A percentile compares a stretch with the other conserved stretches of the same genome.
Conservation (phyloP, 2,797 vertebrate genomes). For the Sandelia bainsii region DNA sequence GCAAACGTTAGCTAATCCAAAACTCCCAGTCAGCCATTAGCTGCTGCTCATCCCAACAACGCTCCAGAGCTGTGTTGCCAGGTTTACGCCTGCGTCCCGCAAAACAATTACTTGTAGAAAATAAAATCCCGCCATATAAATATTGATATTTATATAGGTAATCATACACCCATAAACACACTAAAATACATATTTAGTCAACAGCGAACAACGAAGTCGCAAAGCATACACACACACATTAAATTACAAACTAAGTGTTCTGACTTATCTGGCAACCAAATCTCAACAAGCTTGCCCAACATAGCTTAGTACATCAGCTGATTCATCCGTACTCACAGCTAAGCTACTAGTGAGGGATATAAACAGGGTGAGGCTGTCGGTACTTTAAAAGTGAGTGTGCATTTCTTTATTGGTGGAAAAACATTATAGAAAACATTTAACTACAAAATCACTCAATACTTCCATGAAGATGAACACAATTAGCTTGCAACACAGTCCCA, state of each 20-base stretch:
- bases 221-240: no score
- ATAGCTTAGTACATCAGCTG: conserved; percentile 53
- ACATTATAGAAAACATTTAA: conserved; percentile 28
- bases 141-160: no score
- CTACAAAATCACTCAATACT: conserved; percentile 24
- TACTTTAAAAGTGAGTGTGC: conserved; percentile 29
- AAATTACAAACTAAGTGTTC: background rate
- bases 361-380: conserved; percentile 1
- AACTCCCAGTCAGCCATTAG: conserved; percentile 59
- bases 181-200: background rate
- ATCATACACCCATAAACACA: rapidly evolving
- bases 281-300: background rate
- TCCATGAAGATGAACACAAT: conserved; percentile 4
- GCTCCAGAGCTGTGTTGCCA: conserved; percentile 49
- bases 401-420: conserved; percentile 60
- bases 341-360: conserved; percentile 3
- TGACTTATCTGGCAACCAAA: conserved; percentile 59
- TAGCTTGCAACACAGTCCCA: conserved; percentile 17
- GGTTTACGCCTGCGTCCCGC: background rate
- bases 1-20: conserved; percentile 40
- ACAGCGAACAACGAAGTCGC: background rate
- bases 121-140: background rate
- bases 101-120: rapidly evolving
- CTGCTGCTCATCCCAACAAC: conserved; percentile 37
- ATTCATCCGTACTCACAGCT: conserved; percentile 32